phyloP scores from a whole-genome alignment of 2,113 vertebrate genomes.

The Ancistrus triradiatus region DNA sequence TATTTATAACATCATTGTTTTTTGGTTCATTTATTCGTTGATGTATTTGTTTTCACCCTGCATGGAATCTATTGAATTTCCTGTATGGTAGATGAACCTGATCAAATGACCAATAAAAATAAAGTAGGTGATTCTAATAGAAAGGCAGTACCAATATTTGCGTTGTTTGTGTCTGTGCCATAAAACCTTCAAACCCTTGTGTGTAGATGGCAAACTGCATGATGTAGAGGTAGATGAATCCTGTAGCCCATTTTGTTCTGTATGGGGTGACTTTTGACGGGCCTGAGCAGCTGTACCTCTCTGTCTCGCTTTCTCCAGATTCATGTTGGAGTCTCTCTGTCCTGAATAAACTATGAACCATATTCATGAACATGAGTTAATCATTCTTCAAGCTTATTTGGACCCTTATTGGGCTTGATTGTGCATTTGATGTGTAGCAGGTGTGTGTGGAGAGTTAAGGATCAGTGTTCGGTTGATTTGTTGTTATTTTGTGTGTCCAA shows the following conservation, averaged over 20 bases:
- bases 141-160: no score
- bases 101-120: no score
- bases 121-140: no score
- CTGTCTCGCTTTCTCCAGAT: conserved; percentile 1
- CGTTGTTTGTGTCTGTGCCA: no score
- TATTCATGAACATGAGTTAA: no score
- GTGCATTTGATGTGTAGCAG: not conserved
- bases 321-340: not conserved
- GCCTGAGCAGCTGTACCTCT: conserved; percentile 12
- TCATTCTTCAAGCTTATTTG: not conserved
- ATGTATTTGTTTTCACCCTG: no score
- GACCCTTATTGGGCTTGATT: not conserved
- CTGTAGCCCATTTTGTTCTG: not conserved
- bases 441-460: not conserved
- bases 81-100: no score
- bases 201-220: not conserved
- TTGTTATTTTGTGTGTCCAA: conserved; percentile 1
- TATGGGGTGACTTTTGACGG: no score
- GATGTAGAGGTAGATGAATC: not conserved
- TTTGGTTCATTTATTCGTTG: no score
- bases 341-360: not conserved
- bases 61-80: no score
- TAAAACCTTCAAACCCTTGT: no score
- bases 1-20: no score
- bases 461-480: conserved; percentile 2